Conservation (phyloP, 2,113 vertebrate species). For the Paracanthobrama guichenoti region DNA sequence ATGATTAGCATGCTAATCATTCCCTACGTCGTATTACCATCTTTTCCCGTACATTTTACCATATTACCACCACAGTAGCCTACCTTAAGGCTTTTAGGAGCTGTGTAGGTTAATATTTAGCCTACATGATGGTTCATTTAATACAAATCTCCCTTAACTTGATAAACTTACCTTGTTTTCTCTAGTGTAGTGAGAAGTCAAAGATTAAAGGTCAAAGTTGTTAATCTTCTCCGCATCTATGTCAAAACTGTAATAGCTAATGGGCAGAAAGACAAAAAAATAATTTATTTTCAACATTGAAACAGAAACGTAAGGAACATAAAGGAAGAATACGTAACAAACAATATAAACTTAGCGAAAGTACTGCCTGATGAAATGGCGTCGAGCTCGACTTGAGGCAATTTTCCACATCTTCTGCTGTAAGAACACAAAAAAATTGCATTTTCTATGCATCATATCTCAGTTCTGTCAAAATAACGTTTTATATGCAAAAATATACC, state of each 20-base stretch:
- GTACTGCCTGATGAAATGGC: too few relatives aligned
- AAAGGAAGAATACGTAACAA: too few relatives aligned
- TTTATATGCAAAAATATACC: not conserved
- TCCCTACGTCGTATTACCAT: not conserved
- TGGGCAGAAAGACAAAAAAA: not conserved
- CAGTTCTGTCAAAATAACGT: not conserved
- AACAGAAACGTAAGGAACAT: not conserved
- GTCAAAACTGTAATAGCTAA: not conserved
- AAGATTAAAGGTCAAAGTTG: not conserved
- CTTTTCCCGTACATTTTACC: not conserved
- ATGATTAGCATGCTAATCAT: not conserved
- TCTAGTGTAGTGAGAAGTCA: not conserved
- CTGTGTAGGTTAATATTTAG: not conserved
- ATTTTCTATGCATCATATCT: not conserved
- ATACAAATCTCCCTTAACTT: not conserved
- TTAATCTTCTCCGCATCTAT: not conserved
- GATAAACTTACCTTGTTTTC: not conserved
- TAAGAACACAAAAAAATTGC: not conserved
- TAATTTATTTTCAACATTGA: not conserved
- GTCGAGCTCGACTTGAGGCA: not conserved
- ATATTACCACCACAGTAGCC: not conserved
- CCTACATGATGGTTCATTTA: not conserved
- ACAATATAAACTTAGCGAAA: not conserved
- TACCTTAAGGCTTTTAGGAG: not conserved
- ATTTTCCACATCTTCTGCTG: not conserved